Conservation (phyloP, 1,140 invertebrate genomes). For the Stegodyphus mimosarum region DNA sequence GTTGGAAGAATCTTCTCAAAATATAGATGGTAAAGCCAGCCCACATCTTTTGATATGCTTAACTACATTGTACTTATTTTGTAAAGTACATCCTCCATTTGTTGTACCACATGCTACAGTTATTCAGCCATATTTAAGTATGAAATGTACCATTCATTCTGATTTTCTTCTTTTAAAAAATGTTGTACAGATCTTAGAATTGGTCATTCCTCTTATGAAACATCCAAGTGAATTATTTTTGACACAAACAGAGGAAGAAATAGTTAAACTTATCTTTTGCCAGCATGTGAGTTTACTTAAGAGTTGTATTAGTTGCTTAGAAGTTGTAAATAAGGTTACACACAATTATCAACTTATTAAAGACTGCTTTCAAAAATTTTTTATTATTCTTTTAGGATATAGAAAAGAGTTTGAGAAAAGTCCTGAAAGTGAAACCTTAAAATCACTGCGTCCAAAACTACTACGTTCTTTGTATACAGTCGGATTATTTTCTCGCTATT, state of each 20-base stretch:
- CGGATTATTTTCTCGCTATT: conserved; percentile 91
- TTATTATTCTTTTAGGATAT: conserved; percentile 66
- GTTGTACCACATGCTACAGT: conserved; percentile 94
- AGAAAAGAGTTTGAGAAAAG: conserved; percentile 74
- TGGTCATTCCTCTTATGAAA: conserved; percentile 98
- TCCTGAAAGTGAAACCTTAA: conserved; percentile 71
- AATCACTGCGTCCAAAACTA: conserved; percentile 77
- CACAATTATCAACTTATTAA: conserved; percentile 94
- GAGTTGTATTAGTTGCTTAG: conserved; percentile 87
- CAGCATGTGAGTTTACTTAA: conserved; percentile 77
- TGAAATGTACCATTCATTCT: conserved; percentile 86
- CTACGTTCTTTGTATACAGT: conserved; percentile 92
- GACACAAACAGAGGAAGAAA: conserved; percentile 93
- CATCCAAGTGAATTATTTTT: conserved; percentile 97
- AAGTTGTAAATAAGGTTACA: conserved; percentile 95
- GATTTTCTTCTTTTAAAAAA: conserved; percentile 85
- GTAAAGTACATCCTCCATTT: conserved; percentile 94
- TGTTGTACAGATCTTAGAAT: conserved; percentile 88
- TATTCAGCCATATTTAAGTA: conserved; percentile 94
- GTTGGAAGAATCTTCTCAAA: conserved; percentile 78
- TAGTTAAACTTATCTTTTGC: conserved; percentile 91
- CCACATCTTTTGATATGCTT: conserved; percentile 91
- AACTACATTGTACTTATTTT: conserved; percentile 92
- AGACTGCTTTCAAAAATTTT: conserved; percentile 82
- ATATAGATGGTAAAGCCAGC: conserved; percentile 74